A percentile compares a stretch with the other conserved stretches of the same genome.
These are phyloP conservation scores for Drepana falcataria DNA, from an alignment of 2,888 invertebrate genomes.

Conservation along the genomic window DNA sequence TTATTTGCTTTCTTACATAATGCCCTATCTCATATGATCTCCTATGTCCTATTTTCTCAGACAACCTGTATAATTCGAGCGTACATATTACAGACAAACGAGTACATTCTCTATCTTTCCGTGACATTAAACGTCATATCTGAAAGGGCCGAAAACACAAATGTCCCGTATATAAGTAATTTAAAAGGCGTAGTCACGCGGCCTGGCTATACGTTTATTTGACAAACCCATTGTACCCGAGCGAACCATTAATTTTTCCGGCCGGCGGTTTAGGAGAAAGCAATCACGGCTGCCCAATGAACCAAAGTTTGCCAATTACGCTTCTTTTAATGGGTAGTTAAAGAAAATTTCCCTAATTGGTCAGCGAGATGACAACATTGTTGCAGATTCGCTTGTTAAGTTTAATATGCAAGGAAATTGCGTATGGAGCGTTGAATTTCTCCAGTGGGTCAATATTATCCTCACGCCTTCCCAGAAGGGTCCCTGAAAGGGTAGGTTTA, in stretches of 20 bases:
- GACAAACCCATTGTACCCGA: constrained; percentile 41
- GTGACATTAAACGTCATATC: not conserved
- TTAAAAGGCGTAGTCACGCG: constrained; percentile 28
- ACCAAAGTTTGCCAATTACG: constrained; percentile 65
- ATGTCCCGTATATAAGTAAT: constrained; percentile 26
- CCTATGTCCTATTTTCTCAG: too few relatives aligned
- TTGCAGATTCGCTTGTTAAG: constrained; percentile 24
- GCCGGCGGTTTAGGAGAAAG: constrained; percentile 47
- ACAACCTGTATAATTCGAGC: too few relatives aligned
- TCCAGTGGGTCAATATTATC: too few relatives aligned
- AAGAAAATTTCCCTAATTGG: constrained; percentile 58
- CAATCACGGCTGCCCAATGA: constrained; percentile 63
- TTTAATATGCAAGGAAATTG: not conserved
- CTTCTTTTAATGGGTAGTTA: constrained; percentile 61
- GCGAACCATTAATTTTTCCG: constrained; percentile 55
- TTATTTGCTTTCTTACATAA: too few relatives aligned
- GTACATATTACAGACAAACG: too few relatives aligned
- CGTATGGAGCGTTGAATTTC: too few relatives aligned
- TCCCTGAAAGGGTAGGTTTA: too few relatives aligned
- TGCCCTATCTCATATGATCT: too few relatives aligned
- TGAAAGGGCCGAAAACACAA: not conserved
- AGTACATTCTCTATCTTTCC: not conserved
- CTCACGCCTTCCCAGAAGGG: too few relatives aligned
- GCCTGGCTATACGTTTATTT: constrained; percentile 24
- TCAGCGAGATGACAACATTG: constrained; percentile 41